phyloP scores from a whole-genome alignment of 2,888 invertebrate species.

The Orgyia antiqua region DNA sequence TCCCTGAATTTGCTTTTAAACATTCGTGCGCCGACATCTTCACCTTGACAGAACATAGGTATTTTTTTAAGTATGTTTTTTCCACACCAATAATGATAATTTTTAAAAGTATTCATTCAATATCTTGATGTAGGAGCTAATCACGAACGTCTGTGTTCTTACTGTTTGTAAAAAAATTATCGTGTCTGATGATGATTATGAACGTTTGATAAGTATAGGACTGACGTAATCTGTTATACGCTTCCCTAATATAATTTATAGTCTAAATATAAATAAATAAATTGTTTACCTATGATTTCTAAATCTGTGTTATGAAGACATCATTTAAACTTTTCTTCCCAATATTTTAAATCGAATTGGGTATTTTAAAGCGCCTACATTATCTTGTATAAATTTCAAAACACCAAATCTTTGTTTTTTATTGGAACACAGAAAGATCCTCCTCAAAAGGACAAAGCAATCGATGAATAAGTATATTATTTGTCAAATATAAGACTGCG shows the following conservation, averaged over 20 bases:
- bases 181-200: slow-evolving; percentile 43
- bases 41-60: slow-evolving; percentile 64
- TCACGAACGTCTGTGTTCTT: slow-evolving; percentile 60
- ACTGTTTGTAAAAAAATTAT: slow-evolving; percentile 39
- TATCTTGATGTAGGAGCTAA: slow-evolving; percentile 59
- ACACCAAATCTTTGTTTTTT: no score
- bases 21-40: slow-evolving; percentile 63
- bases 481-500: no score
- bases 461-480: no score
- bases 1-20: slow-evolving; percentile 61
- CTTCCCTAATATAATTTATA: slow-evolving; percentile 48
- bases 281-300: slow-evolving; percentile 3
- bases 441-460: no score
- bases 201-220: slow-evolving; percentile 46
- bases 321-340: no score
- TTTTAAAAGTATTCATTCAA: slow-evolving; percentile 65
- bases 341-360: no score
- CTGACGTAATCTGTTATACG: slow-evolving; percentile 47
- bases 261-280: slow-evolving; percentile 20
- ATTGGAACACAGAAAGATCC: no score
- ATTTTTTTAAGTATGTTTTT: slow-evolving; percentile 62
- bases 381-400: no score
- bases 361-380: no score
- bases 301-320: no score
- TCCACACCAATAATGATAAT: slow-evolving; percentile 60